phyloP scores from a whole-genome alignment of 1,140 invertebrate species.

The Lepidostoma basale region DNA sequence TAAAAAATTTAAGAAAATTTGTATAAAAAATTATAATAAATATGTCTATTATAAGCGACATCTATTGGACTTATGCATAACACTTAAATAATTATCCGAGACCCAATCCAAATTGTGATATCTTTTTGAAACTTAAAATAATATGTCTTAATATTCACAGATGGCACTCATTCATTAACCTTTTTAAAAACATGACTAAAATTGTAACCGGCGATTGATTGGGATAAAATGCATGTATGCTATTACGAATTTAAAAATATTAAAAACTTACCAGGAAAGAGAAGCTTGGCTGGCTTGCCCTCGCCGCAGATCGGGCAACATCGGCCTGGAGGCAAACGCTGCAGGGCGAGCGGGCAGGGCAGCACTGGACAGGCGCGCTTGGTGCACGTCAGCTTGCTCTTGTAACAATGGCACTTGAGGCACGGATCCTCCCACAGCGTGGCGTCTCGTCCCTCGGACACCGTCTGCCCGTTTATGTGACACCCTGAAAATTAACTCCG shows the following conservation, averaged over 20 bases:
- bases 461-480: constrained; percentile 71
- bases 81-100: too few relatives aligned
- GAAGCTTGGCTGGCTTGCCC: constrained; percentile 60
- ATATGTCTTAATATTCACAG: too few relatives aligned
- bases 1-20: too few relatives aligned
- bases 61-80: too few relatives aligned
- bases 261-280: constrained; percentile 58
- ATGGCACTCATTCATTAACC: too few relatives aligned
- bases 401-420: constrained; percentile 80
- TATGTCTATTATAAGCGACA: too few relatives aligned
- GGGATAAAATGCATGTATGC: too few relatives aligned
- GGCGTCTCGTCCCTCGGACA: constrained; percentile 76
- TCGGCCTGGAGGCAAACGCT: constrained; percentile 70
- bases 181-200: too few relatives aligned
- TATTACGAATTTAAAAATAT: constrained; percentile 5
- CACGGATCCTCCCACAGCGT: constrained; percentile 84
- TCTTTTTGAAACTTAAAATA: too few relatives aligned
- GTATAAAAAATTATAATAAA: too few relatives aligned
- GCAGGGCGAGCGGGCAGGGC: constrained; percentile 72
- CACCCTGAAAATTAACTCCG: constrained; percentile 69
- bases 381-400: constrained; percentile 76
- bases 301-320: constrained; percentile 86
- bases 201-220: too few relatives aligned
- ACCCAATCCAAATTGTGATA: too few relatives aligned
- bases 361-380: constrained; percentile 86